Percentiles rank a stretch among this genome's conserved stretches.
phyloP scores from a whole-genome alignment of 2,113 vertebrate genomes.

The Pogonocichla stellata region DNA sequence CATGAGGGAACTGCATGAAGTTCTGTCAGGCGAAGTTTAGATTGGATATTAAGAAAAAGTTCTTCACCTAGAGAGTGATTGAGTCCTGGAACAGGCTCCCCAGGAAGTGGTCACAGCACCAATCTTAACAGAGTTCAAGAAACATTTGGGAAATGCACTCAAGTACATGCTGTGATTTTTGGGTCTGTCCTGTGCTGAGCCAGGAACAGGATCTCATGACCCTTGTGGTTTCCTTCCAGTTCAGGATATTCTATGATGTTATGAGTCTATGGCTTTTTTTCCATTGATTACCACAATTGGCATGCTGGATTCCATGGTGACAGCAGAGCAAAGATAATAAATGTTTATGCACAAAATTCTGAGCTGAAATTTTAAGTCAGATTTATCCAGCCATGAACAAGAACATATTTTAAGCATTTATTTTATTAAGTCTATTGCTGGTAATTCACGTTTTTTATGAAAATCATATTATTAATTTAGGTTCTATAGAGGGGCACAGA shows the following conservation, averaged over 20 bases:
- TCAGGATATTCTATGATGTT: background rate
- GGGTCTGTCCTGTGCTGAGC: background rate
- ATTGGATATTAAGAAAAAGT: background rate
- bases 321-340: background rate
- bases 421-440: background rate
- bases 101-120: background rate
- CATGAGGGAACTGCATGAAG: background rate
- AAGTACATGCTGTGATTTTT: background rate
- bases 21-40: background rate
- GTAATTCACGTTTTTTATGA: background rate
- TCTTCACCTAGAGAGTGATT: background rate
- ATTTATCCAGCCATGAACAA: background rate
- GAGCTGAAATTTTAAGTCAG: background rate
- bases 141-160: fast-evolving
- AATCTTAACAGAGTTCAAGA: background rate
- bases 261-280: background rate
- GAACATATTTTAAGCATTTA: background rate
- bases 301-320: background rate
- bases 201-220: background rate
- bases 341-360: background rate
- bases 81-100: background rate
- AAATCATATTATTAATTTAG: background rate
- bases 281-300: background rate
- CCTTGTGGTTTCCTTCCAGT: background rate
- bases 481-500: background rate